A percentile compares a stretch with the other conserved stretches of the same genome.
These are phyloP conservation scores for Podarcis siculus DNA, from an alignment of 2,797 vertebrate genomes.

Conservation along the genomic window DNA sequence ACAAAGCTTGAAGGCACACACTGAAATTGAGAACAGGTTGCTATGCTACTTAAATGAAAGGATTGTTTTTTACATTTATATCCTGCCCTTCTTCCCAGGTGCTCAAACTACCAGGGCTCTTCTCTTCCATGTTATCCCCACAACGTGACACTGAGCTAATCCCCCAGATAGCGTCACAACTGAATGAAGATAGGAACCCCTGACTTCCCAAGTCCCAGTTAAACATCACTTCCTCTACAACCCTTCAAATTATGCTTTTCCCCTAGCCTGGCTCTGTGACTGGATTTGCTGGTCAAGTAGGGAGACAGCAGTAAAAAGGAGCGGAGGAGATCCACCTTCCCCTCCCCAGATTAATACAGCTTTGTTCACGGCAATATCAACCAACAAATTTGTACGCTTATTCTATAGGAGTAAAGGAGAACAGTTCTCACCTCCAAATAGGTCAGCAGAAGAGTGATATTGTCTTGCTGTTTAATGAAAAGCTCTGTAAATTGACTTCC, in stretches of 20 bases:
- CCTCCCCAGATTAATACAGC: accelerated
- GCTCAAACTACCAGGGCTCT: no score
- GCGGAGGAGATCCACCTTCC: no score
- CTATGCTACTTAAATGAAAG: no score
- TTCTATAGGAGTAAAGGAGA: neutral
- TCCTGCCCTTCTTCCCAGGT: no score
- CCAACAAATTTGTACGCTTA: neutral
- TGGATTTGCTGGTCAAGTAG: neutral
- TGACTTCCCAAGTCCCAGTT: no score
- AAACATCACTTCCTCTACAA: no score
- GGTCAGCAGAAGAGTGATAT: conserved; percentile 90
- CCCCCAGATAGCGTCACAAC: no score
- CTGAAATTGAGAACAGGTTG: neutral
- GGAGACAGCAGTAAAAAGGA: neutral
- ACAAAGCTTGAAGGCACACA: neutral
- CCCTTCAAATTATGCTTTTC: neutral
- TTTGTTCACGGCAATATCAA: neutral
- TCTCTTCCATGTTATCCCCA: no score
- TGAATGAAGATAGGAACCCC: neutral
- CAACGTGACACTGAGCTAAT: no score
- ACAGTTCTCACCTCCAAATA: conserved; percentile 88
- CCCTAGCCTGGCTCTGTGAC: neutral
- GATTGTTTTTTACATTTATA: no score
- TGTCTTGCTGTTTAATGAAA: conserved; percentile 93
- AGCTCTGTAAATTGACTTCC: conserved; percentile 93